These are phyloP conservation scores for Vanessa atalanta DNA, from an alignment of 1,140 invertebrate genomes.

Conservation along the genomic window DNA sequence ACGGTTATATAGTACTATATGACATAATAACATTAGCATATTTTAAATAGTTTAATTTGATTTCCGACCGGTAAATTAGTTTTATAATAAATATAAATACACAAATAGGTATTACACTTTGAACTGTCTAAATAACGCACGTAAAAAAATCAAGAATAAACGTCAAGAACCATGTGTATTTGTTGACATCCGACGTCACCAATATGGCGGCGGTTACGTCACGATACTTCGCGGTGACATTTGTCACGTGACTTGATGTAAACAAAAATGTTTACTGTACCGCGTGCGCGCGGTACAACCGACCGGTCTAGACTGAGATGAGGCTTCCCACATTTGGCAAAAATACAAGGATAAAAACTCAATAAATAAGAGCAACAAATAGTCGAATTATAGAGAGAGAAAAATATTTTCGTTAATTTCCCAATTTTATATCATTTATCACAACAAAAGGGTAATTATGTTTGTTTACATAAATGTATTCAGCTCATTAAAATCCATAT, in stretches of 20 bases:
- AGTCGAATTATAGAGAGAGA: conserved; percentile 47
- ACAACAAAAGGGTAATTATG: conserved; percentile 22
- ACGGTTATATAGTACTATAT: too few relatives aligned
- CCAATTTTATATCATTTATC: conserved; percentile 17
- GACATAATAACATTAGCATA: too few relatives aligned
- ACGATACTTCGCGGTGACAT: conserved; percentile 22
- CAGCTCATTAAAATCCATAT: conserved; percentile 19
- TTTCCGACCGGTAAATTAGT: too few relatives aligned
- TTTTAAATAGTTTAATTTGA: too few relatives aligned
- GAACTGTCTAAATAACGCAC: neutral
- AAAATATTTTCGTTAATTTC: conserved; percentile 34
- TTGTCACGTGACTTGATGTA: conserved; percentile 18
- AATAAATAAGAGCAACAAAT: conserved; percentile 38
- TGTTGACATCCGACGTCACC: conserved; percentile 16
- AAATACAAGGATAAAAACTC: conserved; percentile 60
- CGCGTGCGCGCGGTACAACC: conserved; percentile 57
- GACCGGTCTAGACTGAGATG: conserved; percentile 66
- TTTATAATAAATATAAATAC: neutral
- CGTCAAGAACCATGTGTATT: conserved; percentile 20
- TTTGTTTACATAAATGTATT: conserved; percentile 19
- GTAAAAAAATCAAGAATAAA: neutral
- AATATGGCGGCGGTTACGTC: conserved; percentile 13
- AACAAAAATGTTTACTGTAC: conserved; percentile 32
- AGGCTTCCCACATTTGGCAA: conserved; percentile 50
- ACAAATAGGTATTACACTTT: neutral